Evolutionary conservation across 2,797 vertebrate species (phyloP).

Genomic region (Micropoecilia bifurca): DNA sequence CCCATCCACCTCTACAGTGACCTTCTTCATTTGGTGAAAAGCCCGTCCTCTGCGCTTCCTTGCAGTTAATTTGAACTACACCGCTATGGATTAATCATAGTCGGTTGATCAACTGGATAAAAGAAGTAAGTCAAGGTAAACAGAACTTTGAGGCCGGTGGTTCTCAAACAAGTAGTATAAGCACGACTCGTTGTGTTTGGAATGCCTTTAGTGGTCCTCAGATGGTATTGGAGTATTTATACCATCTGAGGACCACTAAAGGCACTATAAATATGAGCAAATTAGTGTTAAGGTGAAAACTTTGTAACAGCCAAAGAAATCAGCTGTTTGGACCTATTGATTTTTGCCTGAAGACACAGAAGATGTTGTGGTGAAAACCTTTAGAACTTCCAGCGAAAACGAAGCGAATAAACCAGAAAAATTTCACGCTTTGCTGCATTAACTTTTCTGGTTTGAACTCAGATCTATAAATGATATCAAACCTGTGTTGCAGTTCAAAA

Average conservation of each 20-base stretch:
- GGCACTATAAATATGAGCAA: not conserved
- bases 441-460: not conserved
- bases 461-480: not conserved
- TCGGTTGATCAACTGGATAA: slow-evolving; percentile 7
- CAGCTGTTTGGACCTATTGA: not conserved
- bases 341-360: not conserved
- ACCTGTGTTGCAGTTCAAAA: not conserved
- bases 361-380: not conserved
- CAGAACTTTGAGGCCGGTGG: not conserved
- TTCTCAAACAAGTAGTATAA: not conserved
- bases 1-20: slow-evolving; percentile 75
- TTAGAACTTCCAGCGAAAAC: not conserved
- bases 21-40: slow-evolving; percentile 56
- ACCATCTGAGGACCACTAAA: no score
- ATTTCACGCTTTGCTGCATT: not conserved
- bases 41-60: slow-evolving; percentile 26
- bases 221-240: not conserved
- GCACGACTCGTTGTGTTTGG: not conserved
- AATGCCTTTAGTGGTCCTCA: not conserved
- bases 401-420: not conserved
- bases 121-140: not conserved
- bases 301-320: not conserved
- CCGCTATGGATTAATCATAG: not conserved
- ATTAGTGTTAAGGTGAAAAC: not conserved
- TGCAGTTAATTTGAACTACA: slow-evolving; percentile 20